Evolutionary conservation across 2,888 invertebrate genomes (phyloP), one percentile per base, ranked within the genome.

Genomic region (Cheiracanthium punctorium): DNA sequence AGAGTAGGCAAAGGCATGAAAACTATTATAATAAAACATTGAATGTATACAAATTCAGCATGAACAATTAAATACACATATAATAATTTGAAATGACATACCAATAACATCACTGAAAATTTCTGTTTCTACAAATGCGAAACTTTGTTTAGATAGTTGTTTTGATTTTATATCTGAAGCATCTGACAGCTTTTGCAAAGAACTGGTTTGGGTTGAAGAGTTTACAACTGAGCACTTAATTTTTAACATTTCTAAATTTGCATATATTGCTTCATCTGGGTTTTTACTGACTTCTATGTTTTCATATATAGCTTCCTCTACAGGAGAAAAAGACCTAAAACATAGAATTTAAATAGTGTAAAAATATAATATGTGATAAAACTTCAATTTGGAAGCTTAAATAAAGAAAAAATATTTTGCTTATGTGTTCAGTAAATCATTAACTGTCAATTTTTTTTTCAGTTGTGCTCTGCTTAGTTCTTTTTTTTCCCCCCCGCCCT

Each of bases 161-260:
- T 30, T 32, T 67, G 32, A 4, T 30, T 67, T 30, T 30, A 17
- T 1, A 67, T 17, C 17, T 0, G 30, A 30, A 1, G 12, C 1
- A 30, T 28, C 14, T 20, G 30, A 30, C 14, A 14, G n/a, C 17
- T 67, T 29, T 30, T 67, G 12, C 12, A 32, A 24, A 7, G 48
- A n/a, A 41, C n/a, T 52, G n/a, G 79, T 71, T 64, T 80, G 79
- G 41, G 79, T 58, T n/a, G 79, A 28, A 64, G 79, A 80, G 28
- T 58, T 80, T 37, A 80, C 79, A 20, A 80, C 33, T 37, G 79
- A 71, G 30, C 71, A 80, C 14, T 80, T 32, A 10, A 80, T 71
- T 71, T 80, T 58, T 30, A 80, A 30, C 79, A 80, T 80, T 80
- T 80, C 79, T 41, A 80, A 30, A 30, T 80, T 80, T 20, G 70